A percentile compares a stretch with the other conserved stretches of the same genome.
Evolutionary conservation across 1,140 invertebrate genomes (phyloP).

Genomic region (Cotesia glomerata): DNA sequence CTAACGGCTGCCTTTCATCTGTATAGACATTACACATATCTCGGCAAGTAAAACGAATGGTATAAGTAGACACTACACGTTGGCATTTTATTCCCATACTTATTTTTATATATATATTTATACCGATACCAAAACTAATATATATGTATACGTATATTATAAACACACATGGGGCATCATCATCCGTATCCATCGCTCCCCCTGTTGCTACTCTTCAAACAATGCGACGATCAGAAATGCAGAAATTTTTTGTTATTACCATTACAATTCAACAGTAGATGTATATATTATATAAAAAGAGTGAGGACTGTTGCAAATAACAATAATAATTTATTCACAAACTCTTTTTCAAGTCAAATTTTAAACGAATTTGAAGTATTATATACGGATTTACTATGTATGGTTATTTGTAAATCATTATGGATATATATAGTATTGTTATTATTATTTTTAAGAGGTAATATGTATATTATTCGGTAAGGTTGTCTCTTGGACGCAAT

Average conservation of each 20-base stretch:
- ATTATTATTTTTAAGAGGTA: background rate
- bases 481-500: background rate
- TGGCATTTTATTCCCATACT: slow-evolving; percentile 3
- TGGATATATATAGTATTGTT: too few relatives aligned
- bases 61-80: background rate
- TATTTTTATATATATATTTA: background rate
- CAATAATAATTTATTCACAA: background rate
- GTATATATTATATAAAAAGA: background rate
- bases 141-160: background rate
- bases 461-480: background rate
- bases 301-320: background rate
- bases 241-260: slow-evolving; percentile 19
- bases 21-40: slow-evolving; percentile 24
- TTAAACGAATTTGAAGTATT: background rate
- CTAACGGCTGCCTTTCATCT: slow-evolving; percentile 37
- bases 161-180: background rate
- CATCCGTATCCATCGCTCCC: background rate
- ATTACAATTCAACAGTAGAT: slow-evolving; percentile 17
- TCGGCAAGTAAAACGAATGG: too few relatives aligned
- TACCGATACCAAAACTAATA: slow-evolving; percentile 4
- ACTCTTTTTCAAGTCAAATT: slow-evolving; percentile 1
- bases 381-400: background rate
- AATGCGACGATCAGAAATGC: slow-evolving; percentile 27
- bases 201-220: slow-evolving; percentile 5
- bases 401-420: too few relatives aligned